Evolutionary conservation across 2,113 vertebrate genomes (phyloP).

Genomic region (Sinocyclocheilus anshuiensis): DNA sequence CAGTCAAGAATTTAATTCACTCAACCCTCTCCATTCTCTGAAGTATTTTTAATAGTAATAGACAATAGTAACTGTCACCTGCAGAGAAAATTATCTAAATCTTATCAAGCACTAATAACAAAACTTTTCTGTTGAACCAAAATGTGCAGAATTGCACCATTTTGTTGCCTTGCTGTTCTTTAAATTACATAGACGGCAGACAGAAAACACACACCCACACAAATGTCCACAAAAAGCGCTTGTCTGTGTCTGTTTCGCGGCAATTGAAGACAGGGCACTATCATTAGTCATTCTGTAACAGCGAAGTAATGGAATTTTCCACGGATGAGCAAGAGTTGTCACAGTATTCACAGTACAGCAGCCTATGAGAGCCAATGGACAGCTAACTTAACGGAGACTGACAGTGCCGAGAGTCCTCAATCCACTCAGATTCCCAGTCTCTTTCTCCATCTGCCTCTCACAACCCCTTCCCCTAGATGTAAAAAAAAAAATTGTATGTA

Average conservation of each 20-base stretch:
- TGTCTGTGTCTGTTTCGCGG: slow-evolving; percentile 58
- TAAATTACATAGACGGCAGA: slow-evolving; percentile 39
- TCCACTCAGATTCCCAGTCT: slow-evolving; percentile 9
- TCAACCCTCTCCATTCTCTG: slow-evolving; percentile 3
- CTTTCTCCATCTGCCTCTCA: not conserved
- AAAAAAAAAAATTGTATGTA: not conserved
- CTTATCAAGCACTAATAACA: slow-evolving; percentile 22
- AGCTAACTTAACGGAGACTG: slow-evolving; percentile 53
- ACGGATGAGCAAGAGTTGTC: slow-evolving; percentile 72
- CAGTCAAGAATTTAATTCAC: not conserved
- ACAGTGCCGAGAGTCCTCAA: slow-evolving; percentile 47
- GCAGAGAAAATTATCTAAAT: slow-evolving; percentile 29
- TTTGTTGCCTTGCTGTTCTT: slow-evolving; percentile 24
- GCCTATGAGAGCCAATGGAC: slow-evolving; percentile 51
- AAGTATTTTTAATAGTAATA: not conserved
- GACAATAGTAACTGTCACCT: not conserved
- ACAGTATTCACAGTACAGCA: slow-evolving; percentile 56
- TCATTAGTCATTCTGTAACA: slow-evolving; percentile 74
- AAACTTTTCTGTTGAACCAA: slow-evolving; percentile 18
- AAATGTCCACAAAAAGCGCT: slow-evolving; percentile 55
- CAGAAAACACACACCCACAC: slow-evolving; percentile 37
- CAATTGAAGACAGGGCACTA: slow-evolving; percentile 62
- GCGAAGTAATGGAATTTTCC: slow-evolving; percentile 75
- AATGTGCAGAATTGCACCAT: slow-evolving; percentile 16
- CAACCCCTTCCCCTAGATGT: not conserved